Evolutionary conservation across 2,113 vertebrate species (phyloP).

Genomic region (Benitochromis conjunctus): DNA sequence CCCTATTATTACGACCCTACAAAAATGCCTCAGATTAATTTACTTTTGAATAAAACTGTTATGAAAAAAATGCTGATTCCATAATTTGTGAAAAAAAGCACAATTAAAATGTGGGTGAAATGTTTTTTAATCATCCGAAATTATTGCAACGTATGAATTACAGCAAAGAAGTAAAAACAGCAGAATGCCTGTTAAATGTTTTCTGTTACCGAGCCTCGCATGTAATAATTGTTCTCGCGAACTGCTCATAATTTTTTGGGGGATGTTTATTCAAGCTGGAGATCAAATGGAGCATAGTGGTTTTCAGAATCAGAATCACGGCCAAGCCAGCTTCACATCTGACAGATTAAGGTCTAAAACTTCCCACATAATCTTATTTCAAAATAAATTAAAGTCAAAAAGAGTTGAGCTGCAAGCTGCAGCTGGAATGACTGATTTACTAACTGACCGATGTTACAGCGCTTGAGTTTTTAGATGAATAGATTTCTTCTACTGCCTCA

Average conservation of each 20-base stretch:
- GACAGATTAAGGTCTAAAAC: slow-evolving; percentile 18
- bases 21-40: neutral
- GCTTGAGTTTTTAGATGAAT: neutral
- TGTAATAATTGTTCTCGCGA: neutral
- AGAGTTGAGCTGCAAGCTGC: neutral
- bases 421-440: neutral
- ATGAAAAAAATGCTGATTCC: neutral
- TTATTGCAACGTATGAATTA: neutral
- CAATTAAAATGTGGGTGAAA: neutral
- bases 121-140: neutral
- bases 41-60: neutral
- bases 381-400: slow-evolving; percentile 14
- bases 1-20: neutral
- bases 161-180: neutral
- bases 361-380: slow-evolving; percentile 16
- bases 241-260: neutral
- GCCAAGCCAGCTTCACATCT: slow-evolving; percentile 9
- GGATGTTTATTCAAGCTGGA: neutral
- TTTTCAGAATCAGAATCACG: neutral
- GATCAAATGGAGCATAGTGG: neutral
- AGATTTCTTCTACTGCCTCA: slow-evolving; percentile 18
- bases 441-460: neutral
- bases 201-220: neutral
- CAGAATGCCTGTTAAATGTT: neutral
- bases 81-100: neutral